phyloP scores from a whole-genome alignment of 2,888 invertebrate species.

The Andrena trimmerana region DNA sequence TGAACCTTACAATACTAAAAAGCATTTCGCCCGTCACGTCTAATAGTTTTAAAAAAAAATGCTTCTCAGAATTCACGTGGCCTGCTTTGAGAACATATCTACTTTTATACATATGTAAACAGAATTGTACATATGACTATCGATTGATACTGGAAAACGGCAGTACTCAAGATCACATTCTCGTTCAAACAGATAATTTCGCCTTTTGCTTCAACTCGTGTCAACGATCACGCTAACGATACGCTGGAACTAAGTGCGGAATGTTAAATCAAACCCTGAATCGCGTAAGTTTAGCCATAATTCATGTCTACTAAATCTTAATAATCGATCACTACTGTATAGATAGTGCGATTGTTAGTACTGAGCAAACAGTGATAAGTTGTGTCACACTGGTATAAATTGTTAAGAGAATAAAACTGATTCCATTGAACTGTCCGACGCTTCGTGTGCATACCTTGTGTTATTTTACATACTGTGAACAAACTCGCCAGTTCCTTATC shows the following conservation, averaged over 20 bases:
- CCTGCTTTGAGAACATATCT: not conserved
- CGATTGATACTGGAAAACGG: constrained; percentile 18
- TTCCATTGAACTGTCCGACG: constrained; percentile 36
- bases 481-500: constrained; percentile 13
- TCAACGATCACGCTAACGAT: constrained; percentile 39
- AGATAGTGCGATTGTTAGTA: constrained; percentile 31
- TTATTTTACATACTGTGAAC: constrained; percentile 12
- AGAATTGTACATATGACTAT: not conserved
- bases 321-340: constrained; percentile 49
- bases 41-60: not conserved
- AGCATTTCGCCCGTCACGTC: not conserved
- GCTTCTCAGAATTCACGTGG: not conserved
- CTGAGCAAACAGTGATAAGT: constrained; percentile 38
- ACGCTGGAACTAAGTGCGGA: constrained; percentile 13
- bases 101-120: not conserved
- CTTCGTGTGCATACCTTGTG: constrained; percentile 23
- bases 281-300: constrained; percentile 56
- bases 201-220: constrained; percentile 16
- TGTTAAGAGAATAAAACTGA: constrained; percentile 32
- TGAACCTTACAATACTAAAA: not conserved
- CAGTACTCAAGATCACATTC: constrained; percentile 30
- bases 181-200: constrained; percentile 23
- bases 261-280: constrained; percentile 49
- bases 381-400: constrained; percentile 36
- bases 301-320: constrained; percentile 57